A percentile compares a stretch with the other conserved stretches of the same genome.
These are phyloP conservation scores for Ophion ellenae DNA, from an alignment of 2,888 invertebrate species.

Conservation along the genomic window DNA sequence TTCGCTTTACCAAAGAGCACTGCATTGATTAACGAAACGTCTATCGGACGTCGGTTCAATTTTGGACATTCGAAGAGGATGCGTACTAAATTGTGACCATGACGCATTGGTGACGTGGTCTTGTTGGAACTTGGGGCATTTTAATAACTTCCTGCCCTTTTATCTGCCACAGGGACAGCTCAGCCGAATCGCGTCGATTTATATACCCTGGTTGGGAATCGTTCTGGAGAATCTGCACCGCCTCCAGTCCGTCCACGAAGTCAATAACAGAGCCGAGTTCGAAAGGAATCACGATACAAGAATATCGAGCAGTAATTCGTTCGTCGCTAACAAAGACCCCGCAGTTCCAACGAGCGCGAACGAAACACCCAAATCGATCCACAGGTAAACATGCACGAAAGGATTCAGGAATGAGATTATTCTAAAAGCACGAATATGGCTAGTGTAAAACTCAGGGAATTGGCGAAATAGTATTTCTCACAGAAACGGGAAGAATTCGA, in stretches of 20 bases:
- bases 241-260: constrained; percentile 83
- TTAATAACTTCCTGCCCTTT: background rate
- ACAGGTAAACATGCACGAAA: constrained; percentile 71
- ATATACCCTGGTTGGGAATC: constrained; percentile 95
- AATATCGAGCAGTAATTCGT: constrained; percentile 86
- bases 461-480: background rate
- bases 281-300: constrained; percentile 84
- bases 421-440: background rate
- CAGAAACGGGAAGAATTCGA: background rate
- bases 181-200: constrained; percentile 94
- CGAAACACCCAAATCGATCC: constrained; percentile 79
- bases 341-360: constrained; percentile 78
- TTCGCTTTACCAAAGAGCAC: no score
- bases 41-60: no score
- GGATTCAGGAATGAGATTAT: no score
- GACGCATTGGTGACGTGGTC: background rate
- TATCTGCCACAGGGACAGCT: constrained; percentile 87
- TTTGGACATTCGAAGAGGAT: no score
- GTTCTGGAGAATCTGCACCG: constrained; percentile 94
- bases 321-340: constrained; percentile 85
- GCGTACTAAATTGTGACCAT: no score
- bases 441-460: background rate
- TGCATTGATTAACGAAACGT: no score
- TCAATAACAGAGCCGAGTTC: constrained; percentile 79
- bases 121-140: constrained; percentile 7